Evolutionary conservation across 1,140 invertebrate genomes (phyloP), one percentile per base, ranked within the genome.

Genomic region (Drosophila watanabei): DNA sequence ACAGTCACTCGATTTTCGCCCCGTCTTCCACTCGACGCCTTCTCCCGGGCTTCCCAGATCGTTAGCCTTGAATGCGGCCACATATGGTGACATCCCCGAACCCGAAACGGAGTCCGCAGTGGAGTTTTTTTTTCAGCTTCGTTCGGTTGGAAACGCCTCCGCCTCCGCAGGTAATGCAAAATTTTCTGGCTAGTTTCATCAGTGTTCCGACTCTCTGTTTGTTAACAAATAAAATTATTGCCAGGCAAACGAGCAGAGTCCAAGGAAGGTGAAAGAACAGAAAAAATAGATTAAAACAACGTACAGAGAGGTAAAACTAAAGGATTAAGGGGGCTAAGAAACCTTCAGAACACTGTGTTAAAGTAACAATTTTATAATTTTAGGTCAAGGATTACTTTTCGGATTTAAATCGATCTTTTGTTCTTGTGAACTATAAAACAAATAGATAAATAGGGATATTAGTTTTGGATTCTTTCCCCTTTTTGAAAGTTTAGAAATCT

Each of bases 181-280:
- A 57, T 69, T 32, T 56, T 69, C 45, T 49, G 56, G 45, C 52
- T 39, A 49, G 48, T 35, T 13, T 64, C 45, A 43, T 52, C 61
- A 48, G 37, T 49, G 41, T 33, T 75, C 51, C 58, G 45, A 45
- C 39, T 49, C 7, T 37, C 41, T 52, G 49, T 76, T 71, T 68
- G 71, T 49, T 65, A 73, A 69, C 72, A 77, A 84, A 77, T 80
- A 77, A 84, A 69, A 80, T 84, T 65, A 77, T 58, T 83, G 58
- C 69, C 80, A 71, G 79, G 41, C 71, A 45, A 84, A 57, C 52
- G 65, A 43, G 48, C 65, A 63, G 52, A 56, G 52, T 41, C 28
- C 9, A 20, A 37, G 18, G 37, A 3, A 8, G 18, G n/a, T n/a
- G n/a, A 24, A 37, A 57, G 4, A 32, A 4, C 10, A 8, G 3